Evolutionary conservation across 2,797 vertebrate species (phyloP).

Genomic region (Danio tinwini): DNA sequence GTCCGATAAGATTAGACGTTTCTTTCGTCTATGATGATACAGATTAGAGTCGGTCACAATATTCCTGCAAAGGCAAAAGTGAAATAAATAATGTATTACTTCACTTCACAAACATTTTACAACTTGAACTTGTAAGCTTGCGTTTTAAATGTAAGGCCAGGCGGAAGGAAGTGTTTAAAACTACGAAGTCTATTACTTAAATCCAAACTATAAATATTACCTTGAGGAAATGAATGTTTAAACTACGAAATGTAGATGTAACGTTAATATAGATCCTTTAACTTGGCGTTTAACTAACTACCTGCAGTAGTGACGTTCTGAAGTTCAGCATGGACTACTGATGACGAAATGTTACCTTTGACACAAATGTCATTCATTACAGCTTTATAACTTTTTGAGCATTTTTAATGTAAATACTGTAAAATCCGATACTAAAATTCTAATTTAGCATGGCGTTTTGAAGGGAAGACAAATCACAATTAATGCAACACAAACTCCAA

Average conservation of each 20-base stretch:
- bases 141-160: neutral
- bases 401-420: neutral
- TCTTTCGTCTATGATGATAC: neutral
- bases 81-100: too few relatives aligned
- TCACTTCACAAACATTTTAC: too few relatives aligned
- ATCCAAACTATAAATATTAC: neutral
- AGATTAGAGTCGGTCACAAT: neutral
- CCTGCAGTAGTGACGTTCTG: neutral
- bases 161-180: neutral
- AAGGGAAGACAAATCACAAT: neutral
- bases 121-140: too few relatives aligned
- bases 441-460: neutral
- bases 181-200: neutral
- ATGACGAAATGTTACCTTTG: slow-evolving; percentile 29
- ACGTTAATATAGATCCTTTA: too few relatives aligned
- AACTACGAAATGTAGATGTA: too few relatives aligned
- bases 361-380: neutral
- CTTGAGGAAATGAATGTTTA: neutral
- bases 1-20: neutral
- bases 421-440: neutral
- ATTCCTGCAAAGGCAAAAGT: neutral
- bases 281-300: too few relatives aligned
- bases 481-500: neutral
- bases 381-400: neutral
- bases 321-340: neutral